Base-by-base conservation (phyloP, 2,888 invertebrate species). In the Cheilosia impressa region DNA sequence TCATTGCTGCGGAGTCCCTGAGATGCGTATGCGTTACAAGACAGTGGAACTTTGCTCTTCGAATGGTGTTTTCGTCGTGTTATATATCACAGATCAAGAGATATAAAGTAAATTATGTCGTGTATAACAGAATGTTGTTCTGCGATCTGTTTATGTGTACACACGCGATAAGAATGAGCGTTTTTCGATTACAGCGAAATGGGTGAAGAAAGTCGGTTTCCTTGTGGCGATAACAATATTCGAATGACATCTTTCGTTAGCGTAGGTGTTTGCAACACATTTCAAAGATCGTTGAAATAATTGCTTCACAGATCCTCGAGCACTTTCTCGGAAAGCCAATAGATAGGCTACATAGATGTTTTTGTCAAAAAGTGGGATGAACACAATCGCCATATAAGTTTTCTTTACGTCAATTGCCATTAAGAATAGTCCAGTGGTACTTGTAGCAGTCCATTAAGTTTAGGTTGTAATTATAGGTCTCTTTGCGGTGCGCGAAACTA, bases 21-120 rank as follows among this genome's bases (percentile, higher is more conserved):
- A 34, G n/a, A 24, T 45, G 45, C 38, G 38, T 24, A 5, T 15
- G 15, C 41, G 24, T 31, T 34, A 22, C 13, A 22, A 34, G 13
- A 34, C n/a, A n/a, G 47, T 38, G 41, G 6, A 17, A 62, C 52
- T 53, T 62, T 72, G 65, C 5, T 22, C n/a, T n/a, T 24, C 15
- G 5, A 38, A 3, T 41, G 34, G 2, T 15, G 0, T 24, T 55
- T 15, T 17, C 41, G 1, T 27, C n/a, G 53, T 13, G 31, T 62
- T 72, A 45, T 72, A 72, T 72, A 72, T 53, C n/a, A 9, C 10
- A 43, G 66, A 76, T 66, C 22, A 34, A 17, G 9, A 55, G 76
- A 76, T 55, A 63, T 38, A 57, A 41, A 57, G 15, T 60, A 43
- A 68, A 76, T 76, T 76, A 41, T 31, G 52, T 57, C 47, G n/a